Evolutionary conservation across 2,113 vertebrate genomes (phyloP).

Genomic region (Cebus imitator): DNA sequence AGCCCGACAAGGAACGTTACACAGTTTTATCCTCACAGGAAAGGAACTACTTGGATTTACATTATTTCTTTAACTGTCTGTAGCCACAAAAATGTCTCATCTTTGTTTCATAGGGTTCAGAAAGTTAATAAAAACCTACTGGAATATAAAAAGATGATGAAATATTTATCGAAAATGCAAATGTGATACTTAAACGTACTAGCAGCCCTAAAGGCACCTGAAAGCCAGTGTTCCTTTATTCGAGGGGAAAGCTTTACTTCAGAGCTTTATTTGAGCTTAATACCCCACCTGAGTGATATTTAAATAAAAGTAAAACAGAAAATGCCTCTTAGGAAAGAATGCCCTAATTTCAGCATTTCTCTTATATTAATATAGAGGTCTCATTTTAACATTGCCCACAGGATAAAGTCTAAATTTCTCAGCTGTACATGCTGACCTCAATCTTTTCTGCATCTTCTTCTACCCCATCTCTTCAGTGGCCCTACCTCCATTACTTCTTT

Average conservation of each 20-base stretch:
- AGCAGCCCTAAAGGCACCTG: not conserved
- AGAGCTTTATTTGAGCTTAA: constrained; percentile 1
- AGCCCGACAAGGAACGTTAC: accelerated
- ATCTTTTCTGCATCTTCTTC: not conserved
- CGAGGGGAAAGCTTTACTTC: not conserved
- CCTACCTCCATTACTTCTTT: not conserved
- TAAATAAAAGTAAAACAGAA: constrained; percentile 45
- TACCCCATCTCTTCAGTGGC: not conserved
- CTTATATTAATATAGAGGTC: not conserved
- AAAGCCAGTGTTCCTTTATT: not conserved
- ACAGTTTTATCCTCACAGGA: not conserved
- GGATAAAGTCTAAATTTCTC: constrained; percentile 2
- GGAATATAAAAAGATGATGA: constrained; percentile 22
- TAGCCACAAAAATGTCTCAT: not conserved
- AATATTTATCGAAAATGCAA: constrained; percentile 43
- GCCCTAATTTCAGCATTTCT: constrained; percentile 45
- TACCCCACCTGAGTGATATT: not conserved
- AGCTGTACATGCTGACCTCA: not conserved
- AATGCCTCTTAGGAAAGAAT: constrained; percentile 30
- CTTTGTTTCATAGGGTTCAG: not conserved
- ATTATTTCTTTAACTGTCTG: not conserved
- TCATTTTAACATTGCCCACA: constrained; percentile 26
- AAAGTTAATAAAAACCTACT: not conserved
- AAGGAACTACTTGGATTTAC: not conserved
- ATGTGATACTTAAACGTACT: not conserved